Base-by-base conservation (phyloP, 2,797 vertebrate species). In the Pyrocephalus nanus region DNA sequence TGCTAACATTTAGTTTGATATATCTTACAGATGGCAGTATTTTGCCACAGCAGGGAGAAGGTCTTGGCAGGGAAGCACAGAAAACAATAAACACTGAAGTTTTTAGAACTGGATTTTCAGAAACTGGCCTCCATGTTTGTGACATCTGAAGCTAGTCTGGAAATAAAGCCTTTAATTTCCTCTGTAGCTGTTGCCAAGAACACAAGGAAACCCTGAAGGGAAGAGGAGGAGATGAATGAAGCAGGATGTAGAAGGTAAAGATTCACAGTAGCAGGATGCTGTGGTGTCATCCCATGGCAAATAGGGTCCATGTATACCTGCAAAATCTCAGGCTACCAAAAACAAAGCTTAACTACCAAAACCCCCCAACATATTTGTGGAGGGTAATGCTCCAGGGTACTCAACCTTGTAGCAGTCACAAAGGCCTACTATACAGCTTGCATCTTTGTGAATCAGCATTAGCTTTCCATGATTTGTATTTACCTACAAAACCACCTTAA, bases 91-190 rank as follows among this genome's bases (percentile, higher is more conserved):
- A 92, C 76, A 27, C 25, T 57, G 45, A 86, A 88, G 64, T 34
- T 95, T 93, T 87, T 76, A 93, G 60, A 95, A 57, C 10, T 16
- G 53, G 42, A 77, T 92, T 94, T 92, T 92, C 77, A 92, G 79
- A 95, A 90, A 73, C 48, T 65, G 48, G 71, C 10, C 76, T 92
- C 90, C 88, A 55, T 82, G 36, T 87, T 96, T 92, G 71, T 86
- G 51, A 74, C 75, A 90, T 78, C 71, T 82, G 86, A 92, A 88
- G 61, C 27, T n/a, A 64, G 73, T 72, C 83, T 95, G 77, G 50
- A 90, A 95, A 73, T 32, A 93, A 95, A 93, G 57, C 60, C 47
- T 92, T 89, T 94, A 18, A 93, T 94, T 95, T 94, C 94, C 90
- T 89, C 53, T 76, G 42, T n/a, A 95, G 38, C 40, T 73, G 8